Conservation (phyloP, 2,888 invertebrate genomes). For the Xanthia togata region DNA sequence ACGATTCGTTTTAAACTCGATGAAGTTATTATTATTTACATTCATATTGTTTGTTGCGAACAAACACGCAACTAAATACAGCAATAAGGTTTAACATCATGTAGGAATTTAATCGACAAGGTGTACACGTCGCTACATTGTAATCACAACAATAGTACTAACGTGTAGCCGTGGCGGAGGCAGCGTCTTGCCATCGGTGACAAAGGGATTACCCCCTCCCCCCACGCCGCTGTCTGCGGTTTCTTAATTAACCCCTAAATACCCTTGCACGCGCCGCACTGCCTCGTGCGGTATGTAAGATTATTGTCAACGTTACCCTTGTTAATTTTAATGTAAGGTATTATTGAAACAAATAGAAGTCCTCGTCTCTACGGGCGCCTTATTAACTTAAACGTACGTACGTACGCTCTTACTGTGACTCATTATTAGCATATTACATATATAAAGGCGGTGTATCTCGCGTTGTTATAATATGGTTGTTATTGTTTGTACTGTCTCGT, state of each 20-base stretch:
- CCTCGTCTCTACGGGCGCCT: conserved; percentile 72
- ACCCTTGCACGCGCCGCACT: conserved; percentile 81
- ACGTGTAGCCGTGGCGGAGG: conserved; percentile 68
- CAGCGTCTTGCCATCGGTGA: conserved; percentile 83
- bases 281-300: conserved; percentile 82
- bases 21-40: not conserved
- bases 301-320: conserved; percentile 86
- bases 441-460: conserved; percentile 24
- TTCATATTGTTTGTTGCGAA: conserved; percentile 2
- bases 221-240: conserved; percentile 83
- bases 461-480: conserved; percentile 42
- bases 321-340: conserved; percentile 87
- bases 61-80: conserved; percentile 16
- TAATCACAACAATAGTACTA: conserved; percentile 75
- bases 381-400: conserved; percentile 75
- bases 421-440: conserved; percentile 68
- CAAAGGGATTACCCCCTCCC: conserved; percentile 85
- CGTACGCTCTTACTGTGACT: conserved; percentile 65
- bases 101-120: conserved; percentile 57
- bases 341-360: conserved; percentile 86
- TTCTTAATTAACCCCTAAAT: conserved; percentile 90
- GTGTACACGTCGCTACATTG: conserved; percentile 66
- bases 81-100: conserved; percentile 45
- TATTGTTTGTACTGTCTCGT: conserved; percentile 60
- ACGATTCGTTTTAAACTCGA: not conserved